These are phyloP conservation scores for Oncorhynchus tshawytscha DNA, from an alignment of 2,113 vertebrate species.

Conservation along the genomic window DNA sequence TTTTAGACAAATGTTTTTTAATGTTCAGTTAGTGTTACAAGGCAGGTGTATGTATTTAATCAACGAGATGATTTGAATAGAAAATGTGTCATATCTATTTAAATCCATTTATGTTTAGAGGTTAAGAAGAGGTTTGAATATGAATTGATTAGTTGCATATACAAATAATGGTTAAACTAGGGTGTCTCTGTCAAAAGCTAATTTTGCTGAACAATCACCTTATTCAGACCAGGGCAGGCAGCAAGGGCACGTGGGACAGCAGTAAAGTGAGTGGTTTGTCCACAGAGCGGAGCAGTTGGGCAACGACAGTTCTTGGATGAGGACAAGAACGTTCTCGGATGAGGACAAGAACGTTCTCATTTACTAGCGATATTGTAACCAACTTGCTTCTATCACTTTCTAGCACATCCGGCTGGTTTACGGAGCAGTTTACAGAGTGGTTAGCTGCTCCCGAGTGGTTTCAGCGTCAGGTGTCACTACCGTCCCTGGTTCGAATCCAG, in stretches of 20 bases:
- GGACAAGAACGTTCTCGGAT: background rate
- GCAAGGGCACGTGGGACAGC: background rate
- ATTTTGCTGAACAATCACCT: background rate
- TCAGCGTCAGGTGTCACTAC: no score
- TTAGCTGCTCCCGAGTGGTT: no score
- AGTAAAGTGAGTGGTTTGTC: background rate
- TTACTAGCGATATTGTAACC: background rate
- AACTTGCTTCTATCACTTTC: no score
- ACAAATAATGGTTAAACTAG: background rate
- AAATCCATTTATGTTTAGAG: no score
- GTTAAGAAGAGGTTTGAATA: no score
- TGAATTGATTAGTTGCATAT: background rate
- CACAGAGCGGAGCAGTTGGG: slow-evolving; percentile 5
- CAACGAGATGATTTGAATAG: background rate
- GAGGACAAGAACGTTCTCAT: background rate
- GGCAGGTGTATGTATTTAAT: no score
- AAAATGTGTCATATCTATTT: background rate
- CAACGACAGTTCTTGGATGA: background rate
- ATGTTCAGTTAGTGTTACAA: no score
- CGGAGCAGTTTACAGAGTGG: no score
- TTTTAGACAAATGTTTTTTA: no score
- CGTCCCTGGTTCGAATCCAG: no score
- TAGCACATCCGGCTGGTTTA: no score
- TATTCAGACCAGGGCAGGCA: background rate
- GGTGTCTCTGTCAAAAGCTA: background rate